phyloP scores from a whole-genome alignment of 2,113 vertebrate genomes.

The Nymphicus hollandicus region DNA sequence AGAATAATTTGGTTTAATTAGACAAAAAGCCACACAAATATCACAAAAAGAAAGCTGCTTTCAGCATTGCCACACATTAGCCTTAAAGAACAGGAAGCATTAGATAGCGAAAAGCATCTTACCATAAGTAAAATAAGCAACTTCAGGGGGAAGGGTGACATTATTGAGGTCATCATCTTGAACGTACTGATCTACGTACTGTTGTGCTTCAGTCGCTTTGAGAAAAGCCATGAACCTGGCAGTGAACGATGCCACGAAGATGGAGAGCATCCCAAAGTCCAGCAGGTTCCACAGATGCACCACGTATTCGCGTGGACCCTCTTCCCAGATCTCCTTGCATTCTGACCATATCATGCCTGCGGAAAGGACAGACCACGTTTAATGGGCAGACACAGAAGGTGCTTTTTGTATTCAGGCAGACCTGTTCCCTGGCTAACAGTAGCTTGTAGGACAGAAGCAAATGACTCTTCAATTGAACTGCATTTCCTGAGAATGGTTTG shows the following conservation, averaged over 20 bases:
- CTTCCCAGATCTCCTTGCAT: constrained; percentile 96
- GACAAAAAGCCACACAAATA: not conserved
- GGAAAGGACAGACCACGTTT: not conserved
- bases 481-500: fast-evolving
- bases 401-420: not conserved
- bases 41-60: not conserved
- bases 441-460: not conserved
- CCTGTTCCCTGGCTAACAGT: not conserved
- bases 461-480: not conserved
- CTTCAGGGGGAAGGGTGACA: constrained; percentile 88
- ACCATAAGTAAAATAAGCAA: constrained; percentile 96
- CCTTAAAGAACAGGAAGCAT: not conserved
- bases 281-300: constrained; percentile 95
- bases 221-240: constrained; percentile 96
- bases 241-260: constrained; percentile 94
- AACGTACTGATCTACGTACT: constrained; percentile 90
- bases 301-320: constrained; percentile 91
- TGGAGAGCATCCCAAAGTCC: constrained; percentile 96
- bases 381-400: not conserved
- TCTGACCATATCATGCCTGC: constrained; percentile 98
- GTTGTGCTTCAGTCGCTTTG: constrained; percentile 92
- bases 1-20: not conserved
- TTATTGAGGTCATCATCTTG: constrained; percentile 85
- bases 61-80: not conserved
- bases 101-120: constrained; percentile 34